Evolutionary conservation across 2,888 invertebrate species (phyloP).

Genomic region (Arrhopalites spinosus): DNA sequence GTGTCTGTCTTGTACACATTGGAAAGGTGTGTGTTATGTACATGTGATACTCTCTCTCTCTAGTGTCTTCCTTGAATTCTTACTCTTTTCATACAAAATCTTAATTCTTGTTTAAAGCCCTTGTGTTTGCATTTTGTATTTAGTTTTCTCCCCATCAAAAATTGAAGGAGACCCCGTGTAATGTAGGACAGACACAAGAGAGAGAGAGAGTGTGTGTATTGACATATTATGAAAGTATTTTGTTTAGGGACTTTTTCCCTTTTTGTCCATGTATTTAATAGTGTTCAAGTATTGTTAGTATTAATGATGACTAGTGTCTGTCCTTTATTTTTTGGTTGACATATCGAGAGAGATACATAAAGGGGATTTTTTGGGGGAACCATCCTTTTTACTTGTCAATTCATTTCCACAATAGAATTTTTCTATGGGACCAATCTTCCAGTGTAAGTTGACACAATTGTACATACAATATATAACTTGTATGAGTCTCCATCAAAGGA

Average conservation of each 20-base stretch:
- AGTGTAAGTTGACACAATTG: too few relatives aligned
- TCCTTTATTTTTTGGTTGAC: slow-evolving; percentile 10
- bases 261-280: not conserved
- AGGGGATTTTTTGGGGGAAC: slow-evolving; percentile 18
- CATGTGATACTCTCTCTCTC: not conserved
- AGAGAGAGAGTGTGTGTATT: too few relatives aligned
- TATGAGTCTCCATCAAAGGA: not conserved
- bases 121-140: slow-evolving; percentile 20
- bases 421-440: too few relatives aligned
- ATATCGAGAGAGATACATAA: slow-evolving; percentile 18
- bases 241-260: not conserved
- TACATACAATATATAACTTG: too few relatives aligned
- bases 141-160: not conserved
- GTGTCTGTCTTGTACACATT: too few relatives aligned
- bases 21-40: too few relatives aligned
- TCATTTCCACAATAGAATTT: too few relatives aligned
- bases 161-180: not conserved
- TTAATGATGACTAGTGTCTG: slow-evolving; percentile 16
- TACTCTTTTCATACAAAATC: not conserved
- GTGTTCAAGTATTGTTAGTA: not conserved
- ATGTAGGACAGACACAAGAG: too few relatives aligned
- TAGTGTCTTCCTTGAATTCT: not conserved
- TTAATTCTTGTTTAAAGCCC: not conserved
- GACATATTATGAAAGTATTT: not conserved
- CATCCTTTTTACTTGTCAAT: slow-evolving; percentile 17